Evolutionary conservation across 2,888 invertebrate genomes (phyloP), one percentile per base, ranked within the genome.

Genomic region (Philereme vetulata): DNA sequence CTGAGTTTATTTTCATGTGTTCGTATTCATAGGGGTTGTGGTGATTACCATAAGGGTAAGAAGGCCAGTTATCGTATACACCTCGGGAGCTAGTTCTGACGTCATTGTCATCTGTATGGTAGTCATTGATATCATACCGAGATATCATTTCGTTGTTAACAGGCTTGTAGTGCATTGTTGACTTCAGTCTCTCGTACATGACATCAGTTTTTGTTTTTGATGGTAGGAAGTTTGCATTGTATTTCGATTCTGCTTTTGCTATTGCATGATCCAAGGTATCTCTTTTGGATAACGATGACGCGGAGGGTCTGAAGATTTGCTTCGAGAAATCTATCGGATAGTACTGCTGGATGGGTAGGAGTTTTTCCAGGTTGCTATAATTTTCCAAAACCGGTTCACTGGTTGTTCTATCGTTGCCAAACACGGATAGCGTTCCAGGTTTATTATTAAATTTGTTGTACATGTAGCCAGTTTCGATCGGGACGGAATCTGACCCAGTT

Each of bases 51-150:
- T 82, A 78, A 64, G 84, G 84, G 43, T 79, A 80, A 55, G 81
- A 83, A 1, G 90, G 89, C 85, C 85, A 86, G 51, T 65, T 76
- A 35, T 84, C 81, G 44, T 83, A 85, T 6, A 74, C 55, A 49
- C 68, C 78, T 64, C 77, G 76, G 9, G 80, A 77, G 64, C 81
- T 84, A 1, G 80, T 82, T 66, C 84, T 80, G 4, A 89, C 58
- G 56, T 90, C 88, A 46, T 89, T 83, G 40, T 86, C 82, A 49
- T 90, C 88, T 5, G 76, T 65, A 21, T 76, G 80, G 56, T 81
- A 85, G 7, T 80, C 74, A 6, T 68, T 64, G 44, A 32, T 56
- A 10, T 74, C 71, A 10, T 75, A 77, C 11, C 60, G 67, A 6
- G 66, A 55, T 11, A 71, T 56, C 7, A 64, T 60, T 34, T 80